Evolutionary conservation across 2,113 vertebrate species (phyloP).

Genomic region (Micronycteris hirsuta): DNA sequence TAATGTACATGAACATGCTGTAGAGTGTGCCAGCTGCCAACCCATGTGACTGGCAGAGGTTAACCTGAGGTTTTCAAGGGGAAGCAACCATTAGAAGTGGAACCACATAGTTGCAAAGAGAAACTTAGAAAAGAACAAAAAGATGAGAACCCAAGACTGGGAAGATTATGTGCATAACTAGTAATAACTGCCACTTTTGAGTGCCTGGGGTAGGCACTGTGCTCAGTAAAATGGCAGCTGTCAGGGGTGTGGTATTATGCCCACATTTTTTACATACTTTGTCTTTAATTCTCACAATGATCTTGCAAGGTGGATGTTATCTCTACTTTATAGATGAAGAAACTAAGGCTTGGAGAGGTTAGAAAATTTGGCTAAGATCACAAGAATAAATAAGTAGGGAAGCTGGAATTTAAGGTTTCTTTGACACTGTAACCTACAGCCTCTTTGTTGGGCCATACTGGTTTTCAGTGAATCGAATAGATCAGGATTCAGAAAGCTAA

Average conservation of each 20-base stretch:
- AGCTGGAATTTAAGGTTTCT: not conserved
- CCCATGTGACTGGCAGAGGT: not conserved
- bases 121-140: conserved; percentile 12
- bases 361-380: not conserved
- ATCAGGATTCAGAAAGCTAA: conserved; percentile 33
- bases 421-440: not conserved
- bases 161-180: not conserved
- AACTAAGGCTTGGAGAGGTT: not conserved
- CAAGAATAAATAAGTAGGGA: conserved; percentile 18
- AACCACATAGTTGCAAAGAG: not conserved
- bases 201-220: not conserved
- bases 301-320: not conserved
- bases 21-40: not conserved
- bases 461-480: not conserved
- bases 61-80: conserved; percentile 9
- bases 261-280: not conserved
- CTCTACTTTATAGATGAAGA: conserved; percentile 21
- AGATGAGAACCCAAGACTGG: not conserved
- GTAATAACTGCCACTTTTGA: not conserved
- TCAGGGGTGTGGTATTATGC: not conserved
- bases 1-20: not conserved
- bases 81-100: not conserved
- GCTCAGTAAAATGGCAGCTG: conserved; percentile 8
- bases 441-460: not conserved
- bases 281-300: conserved; percentile 22